Percentiles rank a stretch among this genome's conserved stretches.
Evolutionary conservation across 2,888 invertebrate species (phyloP).

Genomic region (Drosophila infuscata): DNA sequence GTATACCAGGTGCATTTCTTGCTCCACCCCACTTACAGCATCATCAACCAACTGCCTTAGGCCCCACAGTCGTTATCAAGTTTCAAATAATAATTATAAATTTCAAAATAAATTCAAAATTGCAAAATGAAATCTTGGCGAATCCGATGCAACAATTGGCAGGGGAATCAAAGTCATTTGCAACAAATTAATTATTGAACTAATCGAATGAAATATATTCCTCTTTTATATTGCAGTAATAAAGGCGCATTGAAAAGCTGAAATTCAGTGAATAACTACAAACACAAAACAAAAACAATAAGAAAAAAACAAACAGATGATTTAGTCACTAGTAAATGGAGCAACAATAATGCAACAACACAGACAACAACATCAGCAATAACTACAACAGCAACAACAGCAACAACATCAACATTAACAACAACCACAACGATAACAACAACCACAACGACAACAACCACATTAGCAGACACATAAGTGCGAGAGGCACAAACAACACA

Average conservation of each 20-base stretch:
- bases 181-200: slow-evolving; percentile 3
- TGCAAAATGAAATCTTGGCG: slow-evolving; percentile 2
- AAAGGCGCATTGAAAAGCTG: slow-evolving; percentile 85
- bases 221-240: slow-evolving; percentile 78
- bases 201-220: slow-evolving; percentile 15
- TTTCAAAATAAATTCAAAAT: neutral
- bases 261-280: slow-evolving; percentile 82
- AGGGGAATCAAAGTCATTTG: neutral
- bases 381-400: slow-evolving; percentile 2
- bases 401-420: slow-evolving; percentile 12
- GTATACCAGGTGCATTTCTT: slow-evolving; percentile 39
- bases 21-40: neutral
- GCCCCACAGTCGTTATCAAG: slow-evolving; percentile 10
- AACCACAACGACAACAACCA: slow-evolving; percentile 33
- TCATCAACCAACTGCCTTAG: slow-evolving; percentile 5
- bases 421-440: slow-evolving; percentile 16
- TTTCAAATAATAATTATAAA: neutral
- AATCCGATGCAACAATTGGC: neutral
- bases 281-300: slow-evolving; percentile 80
- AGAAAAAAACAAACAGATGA: slow-evolving; percentile 75
- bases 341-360: slow-evolving; percentile 36
- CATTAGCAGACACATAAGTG: slow-evolving; percentile 22
- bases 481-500: slow-evolving; percentile 40
- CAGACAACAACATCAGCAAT: slow-evolving; percentile 26
- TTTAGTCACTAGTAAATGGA: slow-evolving; percentile 59